Conservation (phyloP, 1,140 invertebrate genomes). For the Druon quercuslanigerum region DNA sequence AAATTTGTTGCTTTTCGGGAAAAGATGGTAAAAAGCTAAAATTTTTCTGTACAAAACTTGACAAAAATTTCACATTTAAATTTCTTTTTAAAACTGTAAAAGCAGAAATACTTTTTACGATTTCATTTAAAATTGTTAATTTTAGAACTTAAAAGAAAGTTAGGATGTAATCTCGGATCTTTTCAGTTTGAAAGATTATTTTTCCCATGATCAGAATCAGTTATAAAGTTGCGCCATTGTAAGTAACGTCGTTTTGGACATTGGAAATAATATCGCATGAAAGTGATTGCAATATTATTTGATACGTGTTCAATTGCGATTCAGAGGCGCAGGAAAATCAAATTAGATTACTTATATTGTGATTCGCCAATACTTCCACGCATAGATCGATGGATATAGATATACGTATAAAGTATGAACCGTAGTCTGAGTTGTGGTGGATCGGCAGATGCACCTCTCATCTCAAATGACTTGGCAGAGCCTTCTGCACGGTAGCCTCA, state of each 20-base stretch:
- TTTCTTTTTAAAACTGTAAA: too few relatives aligned
- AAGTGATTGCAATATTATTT: constrained; percentile 73
- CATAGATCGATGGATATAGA: constrained; percentile 16
- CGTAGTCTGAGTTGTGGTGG: not conserved
- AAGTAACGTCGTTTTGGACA: constrained; percentile 49
- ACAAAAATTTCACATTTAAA: too few relatives aligned
- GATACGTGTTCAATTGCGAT: constrained; percentile 74
- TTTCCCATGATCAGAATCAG: not conserved
- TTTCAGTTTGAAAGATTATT: not conserved
- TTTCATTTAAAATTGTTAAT: too few relatives aligned
- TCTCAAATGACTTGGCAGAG: constrained; percentile 33
- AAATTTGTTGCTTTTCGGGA: too few relatives aligned
- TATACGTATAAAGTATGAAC: not conserved
- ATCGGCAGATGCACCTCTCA: constrained; percentile 30
- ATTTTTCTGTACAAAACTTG: too few relatives aligned
- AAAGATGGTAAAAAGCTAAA: too few relatives aligned
- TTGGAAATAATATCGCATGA: constrained; percentile 72
- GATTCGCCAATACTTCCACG: not conserved
- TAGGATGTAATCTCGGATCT: not conserved
- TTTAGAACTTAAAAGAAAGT: too few relatives aligned
- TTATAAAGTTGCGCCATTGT: constrained; percentile 20
- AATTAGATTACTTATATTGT: constrained; percentile 70
- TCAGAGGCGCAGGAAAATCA: constrained; percentile 63
- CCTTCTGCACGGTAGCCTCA: constrained; percentile 73
- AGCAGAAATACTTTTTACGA: too few relatives aligned